Conservation (phyloP, 2,888 invertebrate genomes). For the Mythimna pallens region DNA sequence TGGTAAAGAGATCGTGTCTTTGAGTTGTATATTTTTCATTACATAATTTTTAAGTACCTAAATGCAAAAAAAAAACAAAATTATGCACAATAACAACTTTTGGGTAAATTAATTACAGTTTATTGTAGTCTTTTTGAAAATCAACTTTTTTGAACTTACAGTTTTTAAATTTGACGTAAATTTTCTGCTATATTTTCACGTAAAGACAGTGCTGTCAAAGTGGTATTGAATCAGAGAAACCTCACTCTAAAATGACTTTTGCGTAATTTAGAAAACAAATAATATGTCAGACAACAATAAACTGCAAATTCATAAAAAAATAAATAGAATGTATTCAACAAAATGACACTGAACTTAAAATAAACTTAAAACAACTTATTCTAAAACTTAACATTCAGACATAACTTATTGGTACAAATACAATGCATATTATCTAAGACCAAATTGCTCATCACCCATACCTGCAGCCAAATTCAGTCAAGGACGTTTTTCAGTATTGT, state of each 20-base stretch:
- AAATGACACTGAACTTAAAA: slow-evolving; percentile 37
- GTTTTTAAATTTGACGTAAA: background rate
- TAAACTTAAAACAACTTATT: slow-evolving; percentile 57
- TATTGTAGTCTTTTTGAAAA: slow-evolving; percentile 6
- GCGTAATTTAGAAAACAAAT: background rate
- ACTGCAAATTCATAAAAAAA: slow-evolving; percentile 17
- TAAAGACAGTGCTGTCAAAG: background rate
- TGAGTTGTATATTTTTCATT: slow-evolving; percentile 11
- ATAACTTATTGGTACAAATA: slow-evolving; percentile 61
- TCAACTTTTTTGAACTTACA: background rate
- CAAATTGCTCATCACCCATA: slow-evolving; percentile 1
- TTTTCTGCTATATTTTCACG: background rate
- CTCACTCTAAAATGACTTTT: background rate
- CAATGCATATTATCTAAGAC: slow-evolving; percentile 39
- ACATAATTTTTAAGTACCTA: slow-evolving; percentile 3
- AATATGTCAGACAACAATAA: background rate
- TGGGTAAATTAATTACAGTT: slow-evolving; percentile 15
- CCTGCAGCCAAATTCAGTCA: slow-evolving; percentile 16
- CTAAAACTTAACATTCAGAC: slow-evolving; percentile 61
- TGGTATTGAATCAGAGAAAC: background rate
- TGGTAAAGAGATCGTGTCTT: background rate
- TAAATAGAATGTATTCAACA: slow-evolving; percentile 58
- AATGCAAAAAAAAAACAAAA: slow-evolving; percentile 35
- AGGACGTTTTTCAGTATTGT: slow-evolving; percentile 26
- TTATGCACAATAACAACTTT: slow-evolving; percentile 38